Evolutionary conservation across 2,113 vertebrate species (phyloP), one percentile per base, ranked within the genome.

Genomic region (pig (Sus scrofa)): DNA sequence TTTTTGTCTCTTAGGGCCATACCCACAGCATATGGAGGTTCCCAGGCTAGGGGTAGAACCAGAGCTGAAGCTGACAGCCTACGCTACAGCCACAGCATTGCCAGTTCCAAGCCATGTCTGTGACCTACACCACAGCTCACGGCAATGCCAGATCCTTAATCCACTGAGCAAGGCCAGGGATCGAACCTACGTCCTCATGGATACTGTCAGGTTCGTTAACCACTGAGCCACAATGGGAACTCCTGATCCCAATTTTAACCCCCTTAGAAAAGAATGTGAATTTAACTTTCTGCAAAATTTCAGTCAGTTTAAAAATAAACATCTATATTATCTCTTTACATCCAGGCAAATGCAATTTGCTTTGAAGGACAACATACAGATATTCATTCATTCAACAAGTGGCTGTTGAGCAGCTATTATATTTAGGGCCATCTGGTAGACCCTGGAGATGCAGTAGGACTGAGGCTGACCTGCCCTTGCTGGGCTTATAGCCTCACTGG

Each of bases 241-340:
- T 44, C 44, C 50, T 32, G 92, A 70, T n/a, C 22, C 19, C 26
- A 78, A 26, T 71, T 95, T 94, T 77, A 85, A 82, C 3, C 10
- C 18, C n/a, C 20, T 92, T 81, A 77, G 67, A 83, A 91, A 87
- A 82, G 84, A 63, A 68, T 90, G 73, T 77, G 26, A 90, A 39
- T 71, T 96, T 83, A 78, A 87, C 70, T 96, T 94, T 87, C n/a
- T 95, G 50, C 24, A 82, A 86, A 87, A 63, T 85, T 74, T 67
- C 20, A 74, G 39, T 65, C n/a, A 52, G 44, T 83, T 96, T 75
- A 54, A 89, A 83, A 93, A 89, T 30, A 83, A 85, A 83, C 56
- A 89, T 67, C 56, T 62, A 2, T 11, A 58, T 13, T 39, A 18
- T 74, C 62, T 65, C 30, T 92, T 77, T 86, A 56, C 8, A 54